Evolutionary conservation across 1,140 invertebrate species (phyloP), one percentile per base, ranked within the genome.

Genomic region (Scaptomyza montana): DNA sequence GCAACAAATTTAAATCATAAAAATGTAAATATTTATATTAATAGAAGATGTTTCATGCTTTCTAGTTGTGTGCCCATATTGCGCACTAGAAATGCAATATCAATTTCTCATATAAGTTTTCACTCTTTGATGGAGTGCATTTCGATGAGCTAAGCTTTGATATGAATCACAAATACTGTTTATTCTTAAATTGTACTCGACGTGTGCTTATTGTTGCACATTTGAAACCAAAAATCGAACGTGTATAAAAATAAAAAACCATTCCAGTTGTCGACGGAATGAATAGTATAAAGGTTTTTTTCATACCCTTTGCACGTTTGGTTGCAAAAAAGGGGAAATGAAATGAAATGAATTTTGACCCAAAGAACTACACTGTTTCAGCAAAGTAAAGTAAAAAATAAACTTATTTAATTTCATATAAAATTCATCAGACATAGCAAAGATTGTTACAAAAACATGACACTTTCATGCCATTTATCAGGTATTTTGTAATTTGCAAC

Each of bases 121-220:
- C n/a, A n/a, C 19, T n/a, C 13, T 9, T 41, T 41, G 12, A 41
- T 50, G 21, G 5, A 30, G 10, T 7, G n/a, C 30, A 55, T 39
- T 25, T 67, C 19, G 7, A n/a, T 8, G 30, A 39, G 10, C 28
- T 8, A 47, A 63, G 4, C 25, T 43, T 55, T 50, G 30, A 65
- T 21, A 57, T 57, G 7, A 21, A 50, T 57, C 19, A 57, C 56
- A 57, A 45, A 21, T 65, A 43, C 64, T 51, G 36, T 43, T 30
- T 9, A 33, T 57, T 51, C 43, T 36, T 25, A 64, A 56, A 45
- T 12, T 60, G 47, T 7, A 8, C 12, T 28, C 28, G 45, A 33
- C 3, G 19, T 62, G 16, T 43, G 49, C 7, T 28, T 12, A 10
- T 33, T 16, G 28, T 25, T 33, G 59, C 46, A 5, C 9, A 28